Evolutionary conservation across 1,140 invertebrate species (phyloP), one percentile per base, ranked within the genome.

Genomic region (Cepaea nemoralis): DNA sequence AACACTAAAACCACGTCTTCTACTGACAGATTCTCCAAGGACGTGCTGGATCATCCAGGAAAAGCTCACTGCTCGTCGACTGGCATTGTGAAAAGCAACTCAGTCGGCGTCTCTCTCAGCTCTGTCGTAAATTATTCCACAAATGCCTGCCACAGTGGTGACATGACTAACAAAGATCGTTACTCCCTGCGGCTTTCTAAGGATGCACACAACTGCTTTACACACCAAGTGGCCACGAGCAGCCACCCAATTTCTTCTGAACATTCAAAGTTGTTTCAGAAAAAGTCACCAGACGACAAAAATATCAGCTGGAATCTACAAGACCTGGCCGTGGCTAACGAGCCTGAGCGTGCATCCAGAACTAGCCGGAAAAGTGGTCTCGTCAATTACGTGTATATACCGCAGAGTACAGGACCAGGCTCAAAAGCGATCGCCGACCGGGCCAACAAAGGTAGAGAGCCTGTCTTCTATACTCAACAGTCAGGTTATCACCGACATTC

Each of bases 61-160:
- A 2, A 19, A 5, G n/a, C 50, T 19, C 8, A 55, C 8, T 24
- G 1, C 8, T 3, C 50, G 22, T 14, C 8, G 2, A 19, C 5
- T 2, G 3, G 19, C 3, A 22, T 22, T 19, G 50, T 24, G 2
- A 55, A 55, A 55, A 5, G 16, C n/a, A 22, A 55, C 50, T 55
- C n/a, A 55, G 19, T 55, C 19, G n/a, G 19, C 2, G 50, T 24
- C 22, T 19, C 50, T 24, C 77, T 31, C 6, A 1, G 8, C 8
- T 35, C 5, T 37, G 2, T 33, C 10, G 31, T 14, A 31, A 45
- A 33, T 39, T 8, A 50, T 42, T 22, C 22, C 42, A 8, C 8
- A 59, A 42, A 48, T 40, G 50, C 27, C 71, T 35, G 16, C 59
- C 77, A 55, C 81, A 81, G n/a, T 73, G 67, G 27, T 59, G 74